Evolutionary conservation across 2,113 vertebrate genomes (phyloP).

Genomic region (Smithornis capensis): DNA sequence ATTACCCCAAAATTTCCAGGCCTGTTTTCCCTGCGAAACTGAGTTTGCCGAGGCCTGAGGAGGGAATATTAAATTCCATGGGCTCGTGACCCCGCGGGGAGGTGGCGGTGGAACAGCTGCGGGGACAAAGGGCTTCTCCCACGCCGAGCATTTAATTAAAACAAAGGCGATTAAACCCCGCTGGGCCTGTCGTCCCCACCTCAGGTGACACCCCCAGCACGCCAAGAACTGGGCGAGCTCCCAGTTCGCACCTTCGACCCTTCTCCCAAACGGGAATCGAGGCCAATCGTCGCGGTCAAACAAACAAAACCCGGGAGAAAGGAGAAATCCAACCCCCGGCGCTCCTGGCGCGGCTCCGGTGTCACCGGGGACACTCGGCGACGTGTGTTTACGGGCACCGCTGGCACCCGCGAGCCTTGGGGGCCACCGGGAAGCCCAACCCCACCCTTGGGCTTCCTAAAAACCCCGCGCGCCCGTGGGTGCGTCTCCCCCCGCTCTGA

Average conservation of each 20-base stretch:
- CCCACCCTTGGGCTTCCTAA: background rate
- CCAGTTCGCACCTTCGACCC: background rate
- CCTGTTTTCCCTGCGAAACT: background rate
- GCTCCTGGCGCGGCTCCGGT: background rate
- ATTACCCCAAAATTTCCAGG: too few relatives aligned
- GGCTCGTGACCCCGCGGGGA: background rate
- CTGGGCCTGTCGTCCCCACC: background rate
- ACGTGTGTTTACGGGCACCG: background rate
- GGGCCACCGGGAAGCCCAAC: rapidly evolving
- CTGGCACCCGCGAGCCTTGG: background rate
- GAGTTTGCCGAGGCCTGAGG: background rate
- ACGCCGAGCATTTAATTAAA: background rate
- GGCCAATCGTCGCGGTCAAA: background rate
- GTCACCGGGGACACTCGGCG: background rate
- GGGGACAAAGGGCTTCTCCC: background rate
- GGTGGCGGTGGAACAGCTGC: conserved; percentile 7
- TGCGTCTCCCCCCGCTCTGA: background rate
- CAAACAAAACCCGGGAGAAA: background rate
- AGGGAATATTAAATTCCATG: background rate
- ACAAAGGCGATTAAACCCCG: background rate
- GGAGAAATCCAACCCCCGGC: background rate
- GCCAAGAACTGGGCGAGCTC: background rate
- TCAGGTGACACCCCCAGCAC: background rate
- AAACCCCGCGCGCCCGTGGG: background rate
- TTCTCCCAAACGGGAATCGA: background rate